Evolutionary conservation across 2,888 invertebrate genomes (phyloP).

Genomic region (Bombylius discolor): DNA sequence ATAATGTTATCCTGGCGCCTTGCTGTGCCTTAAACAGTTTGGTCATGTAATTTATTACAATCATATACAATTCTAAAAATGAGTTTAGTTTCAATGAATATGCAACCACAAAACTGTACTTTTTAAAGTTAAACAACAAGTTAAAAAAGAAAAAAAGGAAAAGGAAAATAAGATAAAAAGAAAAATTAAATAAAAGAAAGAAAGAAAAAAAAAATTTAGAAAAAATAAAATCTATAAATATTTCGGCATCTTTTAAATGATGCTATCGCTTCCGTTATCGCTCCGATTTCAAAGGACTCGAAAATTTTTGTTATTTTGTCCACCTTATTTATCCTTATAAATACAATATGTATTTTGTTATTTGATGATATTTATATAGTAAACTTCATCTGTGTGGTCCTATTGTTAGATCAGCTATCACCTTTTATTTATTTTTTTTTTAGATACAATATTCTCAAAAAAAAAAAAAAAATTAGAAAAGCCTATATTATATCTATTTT

Average conservation of each 20-base stretch:
- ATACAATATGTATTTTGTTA: no score
- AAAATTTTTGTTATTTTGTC: neutral
- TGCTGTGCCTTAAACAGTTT: no score
- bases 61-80: no score
- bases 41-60: no score
- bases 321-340: neutral
- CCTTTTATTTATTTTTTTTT: neutral
- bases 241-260: slow-evolving; percentile 3
- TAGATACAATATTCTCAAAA: no score
- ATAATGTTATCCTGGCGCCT: no score
- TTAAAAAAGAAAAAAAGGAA: no score
- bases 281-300: neutral
- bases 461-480: no score
- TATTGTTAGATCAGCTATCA: slow-evolving; percentile 9
- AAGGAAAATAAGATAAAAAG: neutral
- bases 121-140: no score
- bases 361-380: slow-evolving; percentile 6
- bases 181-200: neutral
- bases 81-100: no score
- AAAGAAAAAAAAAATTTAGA: neutral
- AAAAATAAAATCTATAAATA: slow-evolving; percentile 1
- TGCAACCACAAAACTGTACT: no score
- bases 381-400: slow-evolving; percentile 11
- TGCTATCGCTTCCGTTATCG: slow-evolving; percentile 7
- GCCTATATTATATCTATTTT: no score